phyloP scores from a whole-genome alignment of 1,140 invertebrate genomes.

The silkworm (Bombyx mori) region DNA sequence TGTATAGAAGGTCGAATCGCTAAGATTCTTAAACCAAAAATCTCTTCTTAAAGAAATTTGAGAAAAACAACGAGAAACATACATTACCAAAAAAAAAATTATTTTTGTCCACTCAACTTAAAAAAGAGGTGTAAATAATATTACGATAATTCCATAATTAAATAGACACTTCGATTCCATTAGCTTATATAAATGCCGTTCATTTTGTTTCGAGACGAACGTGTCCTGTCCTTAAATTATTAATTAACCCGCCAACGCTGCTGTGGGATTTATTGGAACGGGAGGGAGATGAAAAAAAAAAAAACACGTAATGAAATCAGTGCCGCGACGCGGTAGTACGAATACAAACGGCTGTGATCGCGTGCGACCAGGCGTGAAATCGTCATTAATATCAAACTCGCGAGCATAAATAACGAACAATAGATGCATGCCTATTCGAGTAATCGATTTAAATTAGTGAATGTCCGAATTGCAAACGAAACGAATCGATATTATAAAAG shows the following conservation, averaged over 20 bases:
- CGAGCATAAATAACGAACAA: constrained; percentile 20
- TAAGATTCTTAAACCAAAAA: too few relatives aligned
- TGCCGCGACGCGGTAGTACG: constrained; percentile 29
- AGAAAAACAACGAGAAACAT: too few relatives aligned
- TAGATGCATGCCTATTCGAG: background rate
- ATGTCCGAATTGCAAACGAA: too few relatives aligned
- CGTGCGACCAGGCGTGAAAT: constrained; percentile 38
- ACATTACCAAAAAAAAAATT: too few relatives aligned
- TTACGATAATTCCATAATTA: constrained; percentile 17
- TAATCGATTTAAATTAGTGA: too few relatives aligned
- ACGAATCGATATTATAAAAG: too few relatives aligned
- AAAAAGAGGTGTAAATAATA: too few relatives aligned
- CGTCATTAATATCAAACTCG: constrained; percentile 46
- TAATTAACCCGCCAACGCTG: constrained; percentile 54
- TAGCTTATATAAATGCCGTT: constrained; percentile 15
- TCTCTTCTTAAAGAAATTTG: too few relatives aligned
- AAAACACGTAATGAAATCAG: constrained; percentile 61
- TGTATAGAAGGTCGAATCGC: too few relatives aligned
- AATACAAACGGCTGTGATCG: constrained; percentile 44
- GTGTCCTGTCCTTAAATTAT: constrained; percentile 45
- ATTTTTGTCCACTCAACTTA: too few relatives aligned
- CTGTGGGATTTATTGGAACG: constrained; percentile 55
- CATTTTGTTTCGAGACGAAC: constrained; percentile 9
- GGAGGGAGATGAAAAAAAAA: constrained; percentile 46
- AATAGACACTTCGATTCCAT: constrained; percentile 33